These are phyloP conservation scores for Apodemus agrarius DNA, from an alignment of 2,797 vertebrate species.

Conservation along the genomic window DNA sequence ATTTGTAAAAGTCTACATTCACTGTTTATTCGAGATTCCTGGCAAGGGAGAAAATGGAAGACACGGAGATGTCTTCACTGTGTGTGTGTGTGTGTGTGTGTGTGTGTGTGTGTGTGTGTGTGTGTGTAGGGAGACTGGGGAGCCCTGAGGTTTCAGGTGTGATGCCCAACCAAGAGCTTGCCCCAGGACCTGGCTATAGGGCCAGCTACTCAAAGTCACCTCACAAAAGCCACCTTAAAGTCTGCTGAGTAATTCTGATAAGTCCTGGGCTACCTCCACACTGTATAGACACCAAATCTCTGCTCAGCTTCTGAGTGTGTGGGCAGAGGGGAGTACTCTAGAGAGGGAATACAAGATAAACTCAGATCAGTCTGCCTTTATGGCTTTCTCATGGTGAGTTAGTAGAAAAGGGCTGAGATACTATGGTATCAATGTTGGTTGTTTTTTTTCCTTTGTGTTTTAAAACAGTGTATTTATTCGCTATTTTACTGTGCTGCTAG, in stretches of 20 bases:
- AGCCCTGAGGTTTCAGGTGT: not conserved
- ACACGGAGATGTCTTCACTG: not conserved
- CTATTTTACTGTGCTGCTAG: not conserved
- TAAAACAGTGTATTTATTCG: not conserved
- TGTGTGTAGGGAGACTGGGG: not conserved
- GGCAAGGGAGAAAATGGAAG: not conserved
- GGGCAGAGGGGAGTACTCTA: too few relatives aligned
- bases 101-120: too few relatives aligned
- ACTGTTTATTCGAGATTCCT: not conserved
- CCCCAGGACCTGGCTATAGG: not conserved
- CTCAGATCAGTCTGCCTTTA: not conserved
- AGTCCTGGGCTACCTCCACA: not conserved
- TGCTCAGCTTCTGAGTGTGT: not conserved
- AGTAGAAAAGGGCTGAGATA: not conserved
- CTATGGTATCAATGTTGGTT: not conserved
- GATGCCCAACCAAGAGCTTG: not conserved
- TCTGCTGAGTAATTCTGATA: not conserved
- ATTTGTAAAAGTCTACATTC: conserved; percentile 14
- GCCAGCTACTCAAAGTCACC: not conserved
- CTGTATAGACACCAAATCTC: not conserved
- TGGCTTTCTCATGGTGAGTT: not conserved
- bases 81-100: too few relatives aligned
- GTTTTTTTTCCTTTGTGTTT: not conserved
- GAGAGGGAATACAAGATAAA: conserved; percentile 4
- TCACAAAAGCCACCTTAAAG: not conserved